phyloP scores from a whole-genome alignment of 1,140 invertebrate species.

The Monochamus saltuarius region DNA sequence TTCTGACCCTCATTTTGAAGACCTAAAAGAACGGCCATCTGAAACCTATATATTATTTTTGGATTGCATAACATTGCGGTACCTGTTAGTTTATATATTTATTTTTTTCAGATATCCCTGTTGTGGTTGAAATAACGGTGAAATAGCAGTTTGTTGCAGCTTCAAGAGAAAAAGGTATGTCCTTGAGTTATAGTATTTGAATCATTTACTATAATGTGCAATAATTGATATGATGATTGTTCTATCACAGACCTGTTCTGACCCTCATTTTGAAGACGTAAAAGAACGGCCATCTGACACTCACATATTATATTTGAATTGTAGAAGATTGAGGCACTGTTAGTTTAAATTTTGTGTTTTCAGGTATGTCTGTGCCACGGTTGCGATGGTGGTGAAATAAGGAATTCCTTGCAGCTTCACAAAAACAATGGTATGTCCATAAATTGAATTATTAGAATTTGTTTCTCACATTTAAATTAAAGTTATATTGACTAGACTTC shows the following conservation, averaged over 20 bases:
- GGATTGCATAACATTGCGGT: not conserved
- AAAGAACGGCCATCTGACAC: conserved; percentile 32
- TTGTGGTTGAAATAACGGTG: too few species aligned
- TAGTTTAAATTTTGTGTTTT: not conserved
- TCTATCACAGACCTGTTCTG: conserved; percentile 26
- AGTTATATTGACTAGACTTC: too few species aligned
- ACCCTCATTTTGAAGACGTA: not conserved
- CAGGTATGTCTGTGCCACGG: too few species aligned
- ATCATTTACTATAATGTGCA: too few species aligned
- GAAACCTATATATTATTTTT: conserved; percentile 11
- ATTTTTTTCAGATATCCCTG: too few species aligned
- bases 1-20: conserved; percentile 24
- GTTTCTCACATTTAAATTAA: too few species aligned
- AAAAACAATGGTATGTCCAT: too few species aligned
- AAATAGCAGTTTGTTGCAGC: too few species aligned
- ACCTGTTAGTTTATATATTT: not conserved
- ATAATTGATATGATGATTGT: conserved; percentile 9
- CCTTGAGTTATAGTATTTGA: not conserved
- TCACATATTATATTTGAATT: not conserved
- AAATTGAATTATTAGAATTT: too few species aligned
- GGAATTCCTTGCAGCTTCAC: too few species aligned
- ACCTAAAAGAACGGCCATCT: conserved; percentile 30
- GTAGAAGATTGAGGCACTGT: not conserved
- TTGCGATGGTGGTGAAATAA: too few species aligned
- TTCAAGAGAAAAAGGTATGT: too few species aligned